Evolutionary conservation across 2,113 vertebrate genomes (phyloP).

Genomic region (Azemiops feae): DNA sequence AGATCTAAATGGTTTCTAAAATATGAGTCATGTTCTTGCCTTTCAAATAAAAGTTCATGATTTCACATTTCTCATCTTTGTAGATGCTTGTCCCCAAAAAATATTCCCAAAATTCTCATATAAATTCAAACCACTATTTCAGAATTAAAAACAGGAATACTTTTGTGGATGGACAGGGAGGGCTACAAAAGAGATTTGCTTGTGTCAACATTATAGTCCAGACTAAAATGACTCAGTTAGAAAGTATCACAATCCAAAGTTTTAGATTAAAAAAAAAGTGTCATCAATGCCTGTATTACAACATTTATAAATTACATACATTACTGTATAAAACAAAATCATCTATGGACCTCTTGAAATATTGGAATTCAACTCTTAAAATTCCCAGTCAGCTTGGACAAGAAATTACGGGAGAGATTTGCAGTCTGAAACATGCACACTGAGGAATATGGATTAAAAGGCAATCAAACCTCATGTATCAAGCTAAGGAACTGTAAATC

Average conservation of each 20-base stretch:
- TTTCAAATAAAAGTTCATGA: slow-evolving; percentile 1
- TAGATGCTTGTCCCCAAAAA: background rate
- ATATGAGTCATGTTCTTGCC: background rate
- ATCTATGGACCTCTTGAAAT: background rate
- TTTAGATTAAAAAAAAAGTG: background rate
- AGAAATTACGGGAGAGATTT: background rate
- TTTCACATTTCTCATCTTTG: background rate
- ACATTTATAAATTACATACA: background rate
- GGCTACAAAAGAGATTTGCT: background rate
- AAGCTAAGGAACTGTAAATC: background rate
- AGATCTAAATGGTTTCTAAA: background rate
- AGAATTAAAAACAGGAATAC: background rate
- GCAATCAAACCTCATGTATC: background rate
- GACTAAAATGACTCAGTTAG: background rate
- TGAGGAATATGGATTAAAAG: background rate
- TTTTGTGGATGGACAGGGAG: background rate
- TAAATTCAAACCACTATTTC: background rate
- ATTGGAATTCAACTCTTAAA: background rate
- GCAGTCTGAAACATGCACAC: background rate
- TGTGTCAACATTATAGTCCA: background rate
- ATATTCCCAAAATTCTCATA: background rate
- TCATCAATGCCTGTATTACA: background rate
- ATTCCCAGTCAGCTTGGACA: background rate
- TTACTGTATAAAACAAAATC: background rate
- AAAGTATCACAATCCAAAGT: background rate